A percentile compares a stretch with the other conserved stretches of the same genome.
These are phyloP conservation scores for Lydus trimaculatus DNA, from an alignment of 2,888 invertebrate genomes.

Conservation along the genomic window DNA sequence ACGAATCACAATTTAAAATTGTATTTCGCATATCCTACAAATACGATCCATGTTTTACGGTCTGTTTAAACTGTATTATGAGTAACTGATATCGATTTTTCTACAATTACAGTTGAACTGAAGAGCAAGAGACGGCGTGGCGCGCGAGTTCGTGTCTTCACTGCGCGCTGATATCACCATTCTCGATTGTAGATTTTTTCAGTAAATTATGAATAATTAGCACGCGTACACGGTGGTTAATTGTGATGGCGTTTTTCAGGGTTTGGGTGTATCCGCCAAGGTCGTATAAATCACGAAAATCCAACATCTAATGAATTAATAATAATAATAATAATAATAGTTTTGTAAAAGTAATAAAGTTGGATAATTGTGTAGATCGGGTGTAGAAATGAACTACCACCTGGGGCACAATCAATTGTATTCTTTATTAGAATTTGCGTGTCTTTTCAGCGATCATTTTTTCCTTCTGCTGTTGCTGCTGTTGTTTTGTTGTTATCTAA, in stretches of 20 bases:
- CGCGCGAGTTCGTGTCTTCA: too few relatives aligned
- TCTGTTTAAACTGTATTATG: conserved; percentile 20
- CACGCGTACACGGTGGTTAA: too few relatives aligned
- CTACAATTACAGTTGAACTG: too few relatives aligned
- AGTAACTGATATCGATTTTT: not conserved
- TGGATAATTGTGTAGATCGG: not conserved
- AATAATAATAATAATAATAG: too few relatives aligned
- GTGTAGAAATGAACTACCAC: not conserved
- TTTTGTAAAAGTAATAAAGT: conserved; percentile 3
- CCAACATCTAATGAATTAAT: conserved; percentile 12
- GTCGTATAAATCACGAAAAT: conserved; percentile 16
- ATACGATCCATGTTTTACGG: conserved; percentile 35
- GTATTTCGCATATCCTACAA: conserved; percentile 30
- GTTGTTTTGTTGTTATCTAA: not conserved
- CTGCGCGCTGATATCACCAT: too few relatives aligned
- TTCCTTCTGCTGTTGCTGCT: not conserved
- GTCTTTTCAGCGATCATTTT: not conserved
- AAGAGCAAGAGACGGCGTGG: too few relatives aligned
- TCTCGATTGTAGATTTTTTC: too few relatives aligned
- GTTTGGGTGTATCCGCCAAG: not conserved
- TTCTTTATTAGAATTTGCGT: not conserved
- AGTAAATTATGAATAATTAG: too few relatives aligned
- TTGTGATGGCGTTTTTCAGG: not conserved
- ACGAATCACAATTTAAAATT: conserved; percentile 39
- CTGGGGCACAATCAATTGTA: not conserved